These are phyloP conservation scores for Pentalonia nigronervosa DNA, from an alignment of 1,140 invertebrate species.

Conservation along the genomic window DNA sequence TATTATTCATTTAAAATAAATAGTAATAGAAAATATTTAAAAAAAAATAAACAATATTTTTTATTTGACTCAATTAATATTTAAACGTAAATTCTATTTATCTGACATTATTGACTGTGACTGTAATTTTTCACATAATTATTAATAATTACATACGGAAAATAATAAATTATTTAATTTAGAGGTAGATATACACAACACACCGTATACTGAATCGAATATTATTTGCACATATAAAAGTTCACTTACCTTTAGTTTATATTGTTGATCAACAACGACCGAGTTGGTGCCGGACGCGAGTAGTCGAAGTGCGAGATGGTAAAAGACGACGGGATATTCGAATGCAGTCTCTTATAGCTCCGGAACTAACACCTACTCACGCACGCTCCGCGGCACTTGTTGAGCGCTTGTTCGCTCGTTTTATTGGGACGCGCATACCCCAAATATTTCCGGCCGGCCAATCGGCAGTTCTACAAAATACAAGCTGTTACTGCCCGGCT, in stretches of 20 bases:
- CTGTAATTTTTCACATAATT: neutral
- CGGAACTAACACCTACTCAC: slow-evolving; percentile 57
- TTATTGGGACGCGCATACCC: slow-evolving; percentile 34
- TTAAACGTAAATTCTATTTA: neutral
- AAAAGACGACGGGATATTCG: slow-evolving; percentile 45
- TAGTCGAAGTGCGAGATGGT: slow-evolving; percentile 43
- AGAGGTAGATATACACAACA: neutral
- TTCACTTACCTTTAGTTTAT: slow-evolving; percentile 25
- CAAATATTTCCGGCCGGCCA: slow-evolving; percentile 27
- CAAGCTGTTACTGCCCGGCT: neutral
- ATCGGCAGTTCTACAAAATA: neutral
- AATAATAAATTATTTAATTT: neutral
- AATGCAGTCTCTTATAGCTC: slow-evolving; percentile 56
- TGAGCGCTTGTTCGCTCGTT: slow-evolving; percentile 39
- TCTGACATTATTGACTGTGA: neutral
- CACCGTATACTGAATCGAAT: no score
- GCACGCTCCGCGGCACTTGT: slow-evolving; percentile 53
- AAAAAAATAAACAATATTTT: neutral
- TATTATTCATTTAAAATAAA: neutral
- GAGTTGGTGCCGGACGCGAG: slow-evolving; percentile 7
- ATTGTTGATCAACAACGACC: neutral
- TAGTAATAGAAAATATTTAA: neutral
- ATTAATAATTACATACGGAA: neutral
- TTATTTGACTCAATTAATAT: neutral
- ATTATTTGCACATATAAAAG: neutral